A percentile compares a stretch with the other conserved stretches of the same genome.
phyloP scores from a whole-genome alignment of 2,888 invertebrate species.

The Stenolophus ochropezus region DNA sequence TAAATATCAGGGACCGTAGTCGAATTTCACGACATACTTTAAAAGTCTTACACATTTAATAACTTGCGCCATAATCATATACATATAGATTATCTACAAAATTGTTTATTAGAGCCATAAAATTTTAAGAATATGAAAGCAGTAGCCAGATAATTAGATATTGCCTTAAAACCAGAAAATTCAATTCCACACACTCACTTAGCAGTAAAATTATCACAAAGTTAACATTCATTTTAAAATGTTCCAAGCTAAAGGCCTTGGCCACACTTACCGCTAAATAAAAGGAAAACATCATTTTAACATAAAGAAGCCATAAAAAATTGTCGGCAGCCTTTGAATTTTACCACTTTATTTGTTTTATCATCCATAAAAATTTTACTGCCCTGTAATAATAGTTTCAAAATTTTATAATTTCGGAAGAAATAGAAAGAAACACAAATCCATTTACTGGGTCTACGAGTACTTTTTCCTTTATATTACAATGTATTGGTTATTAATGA shows the following conservation, averaged over 20 bases:
- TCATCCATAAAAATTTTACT: constrained; percentile 4
- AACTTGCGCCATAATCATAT: background rate
- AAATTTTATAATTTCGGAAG: background rate
- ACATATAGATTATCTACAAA: background rate
- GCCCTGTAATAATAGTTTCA: constrained; percentile 17
- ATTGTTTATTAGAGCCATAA: background rate
- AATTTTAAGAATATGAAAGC: background rate
- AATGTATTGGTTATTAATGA: no score
- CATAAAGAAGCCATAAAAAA: constrained; percentile 37
- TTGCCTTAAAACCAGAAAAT: constrained; percentile 9
- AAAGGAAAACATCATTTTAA: constrained; percentile 13
- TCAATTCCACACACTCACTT: constrained; percentile 19
- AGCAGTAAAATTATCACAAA: constrained; percentile 35
- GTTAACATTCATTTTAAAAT: constrained; percentile 20
- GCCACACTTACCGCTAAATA: constrained; percentile 2
- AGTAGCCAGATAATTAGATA: constrained; percentile 6
- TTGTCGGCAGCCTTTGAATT: constrained; percentile 24
- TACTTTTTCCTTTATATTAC: no score
- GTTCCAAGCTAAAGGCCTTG: background rate
- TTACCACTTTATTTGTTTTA: constrained; percentile 38
- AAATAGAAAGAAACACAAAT: background rate
- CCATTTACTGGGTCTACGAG: no score
- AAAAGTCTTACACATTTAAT: background rate
- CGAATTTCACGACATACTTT: background rate
- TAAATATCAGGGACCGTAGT: background rate